Evolutionary conservation across 2,113 vertebrate genomes (phyloP).

Genomic region (Andinoacara biseriatus): DNA sequence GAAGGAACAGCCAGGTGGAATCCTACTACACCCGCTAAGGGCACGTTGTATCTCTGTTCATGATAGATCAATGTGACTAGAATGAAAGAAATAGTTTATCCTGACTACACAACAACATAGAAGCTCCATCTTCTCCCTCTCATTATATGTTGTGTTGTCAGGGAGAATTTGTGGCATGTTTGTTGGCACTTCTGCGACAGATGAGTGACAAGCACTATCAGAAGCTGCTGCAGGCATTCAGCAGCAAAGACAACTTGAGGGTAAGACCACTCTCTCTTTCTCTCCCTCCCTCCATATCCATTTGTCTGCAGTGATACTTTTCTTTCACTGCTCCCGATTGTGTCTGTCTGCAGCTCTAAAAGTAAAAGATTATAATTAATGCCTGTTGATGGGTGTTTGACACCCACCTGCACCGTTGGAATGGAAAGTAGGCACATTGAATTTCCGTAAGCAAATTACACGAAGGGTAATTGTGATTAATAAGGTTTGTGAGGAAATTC

Average conservation of each 20-base stretch:
- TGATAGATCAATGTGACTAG: background rate
- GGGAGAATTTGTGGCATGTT: constrained; percentile 97
- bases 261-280: constrained; percentile 20
- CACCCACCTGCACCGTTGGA: too few relatives aligned
- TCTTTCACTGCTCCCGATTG: background rate
- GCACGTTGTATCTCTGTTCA: too few relatives aligned
- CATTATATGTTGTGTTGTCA: constrained; percentile 55
- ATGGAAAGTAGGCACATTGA: too few relatives aligned
- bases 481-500: too few relatives aligned
- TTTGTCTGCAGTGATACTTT: background rate
- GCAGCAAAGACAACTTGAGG: constrained; percentile 88
- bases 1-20: background rate
- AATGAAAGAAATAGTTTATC: background rate
- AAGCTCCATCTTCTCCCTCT: background rate
- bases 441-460: too few relatives aligned
- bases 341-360: background rate
- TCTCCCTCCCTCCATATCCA: background rate
- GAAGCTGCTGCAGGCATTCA: constrained; percentile 93
- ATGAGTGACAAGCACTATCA: constrained; percentile 98
- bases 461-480: too few relatives aligned
- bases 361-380: background rate
- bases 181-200: constrained; percentile 91
- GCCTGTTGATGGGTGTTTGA: background rate
- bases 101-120: background rate
- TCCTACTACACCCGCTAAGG: background rate